phyloP scores from a whole-genome alignment of 2,797 vertebrate genomes.

The Hyperoplus lanceolatus region DNA sequence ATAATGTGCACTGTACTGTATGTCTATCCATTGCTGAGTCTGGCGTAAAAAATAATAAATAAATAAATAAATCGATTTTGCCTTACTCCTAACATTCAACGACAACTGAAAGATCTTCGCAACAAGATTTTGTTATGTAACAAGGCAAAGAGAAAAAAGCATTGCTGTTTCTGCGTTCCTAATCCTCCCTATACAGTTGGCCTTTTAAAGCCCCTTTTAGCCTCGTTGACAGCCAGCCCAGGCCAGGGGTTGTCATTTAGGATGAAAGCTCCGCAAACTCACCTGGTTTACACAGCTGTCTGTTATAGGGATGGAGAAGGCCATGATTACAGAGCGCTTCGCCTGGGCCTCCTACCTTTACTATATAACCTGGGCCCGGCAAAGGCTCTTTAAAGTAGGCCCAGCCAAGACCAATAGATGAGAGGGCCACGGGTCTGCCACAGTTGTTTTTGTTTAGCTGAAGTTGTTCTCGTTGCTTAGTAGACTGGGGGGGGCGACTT shows the following conservation, averaged over 20 bases:
- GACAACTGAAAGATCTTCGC: too few species aligned
- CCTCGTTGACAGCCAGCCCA: constrained; percentile 66
- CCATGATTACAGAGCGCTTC: constrained; percentile 77
- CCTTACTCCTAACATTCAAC: too few species aligned
- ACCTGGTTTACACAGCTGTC: constrained; percentile 83
- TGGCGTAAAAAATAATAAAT: constrained; percentile 8
- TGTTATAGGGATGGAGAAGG: constrained; percentile 34
- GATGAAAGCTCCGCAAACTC: constrained; percentile 78
- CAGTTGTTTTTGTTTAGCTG: constrained; percentile 47
- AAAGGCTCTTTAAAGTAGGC: constrained; percentile 39
- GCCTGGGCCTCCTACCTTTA: not conserved
- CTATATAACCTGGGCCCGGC: too few species aligned
- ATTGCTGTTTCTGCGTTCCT: constrained; percentile 53
- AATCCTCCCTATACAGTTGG: constrained; percentile 68
- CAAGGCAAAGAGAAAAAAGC: constrained; percentile 57
- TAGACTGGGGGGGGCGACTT: not conserved
- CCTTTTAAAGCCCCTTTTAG: constrained; percentile 56
- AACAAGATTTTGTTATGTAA: constrained; percentile 61
- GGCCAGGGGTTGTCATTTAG: constrained; percentile 80
- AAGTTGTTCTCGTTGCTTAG: constrained; percentile 28
- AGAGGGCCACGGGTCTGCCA: constrained; percentile 33
- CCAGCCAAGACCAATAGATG: constrained; percentile 37
- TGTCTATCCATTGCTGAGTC: constrained; percentile 24
- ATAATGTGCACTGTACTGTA: constrained; percentile 52
- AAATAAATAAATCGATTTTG: not conserved